Evolutionary conservation across 2,797 vertebrate genomes (phyloP).

Genomic region (Melopsittacus undulatus): DNA sequence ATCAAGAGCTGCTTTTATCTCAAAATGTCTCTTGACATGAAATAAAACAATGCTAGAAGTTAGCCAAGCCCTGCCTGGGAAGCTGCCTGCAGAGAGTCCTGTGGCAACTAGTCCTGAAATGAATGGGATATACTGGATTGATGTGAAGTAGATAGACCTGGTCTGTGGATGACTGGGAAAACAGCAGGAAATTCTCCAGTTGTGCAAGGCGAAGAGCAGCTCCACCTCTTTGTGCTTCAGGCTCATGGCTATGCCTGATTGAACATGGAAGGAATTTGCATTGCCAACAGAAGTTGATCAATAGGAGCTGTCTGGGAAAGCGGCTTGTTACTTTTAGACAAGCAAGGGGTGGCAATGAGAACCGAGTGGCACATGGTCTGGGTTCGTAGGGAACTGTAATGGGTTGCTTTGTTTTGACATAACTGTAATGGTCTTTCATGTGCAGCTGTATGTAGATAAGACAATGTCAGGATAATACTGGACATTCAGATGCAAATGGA

Average conservation of each 20-base stretch:
- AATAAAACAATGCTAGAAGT: slow-evolving; percentile 42
- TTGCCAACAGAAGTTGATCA: slow-evolving; percentile 61
- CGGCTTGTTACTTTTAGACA: slow-evolving; percentile 25
- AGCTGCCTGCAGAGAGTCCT: slow-evolving; percentile 29
- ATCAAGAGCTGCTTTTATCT: neutral
- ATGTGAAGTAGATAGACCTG: slow-evolving; percentile 54
- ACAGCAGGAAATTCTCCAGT: slow-evolving; percentile 65
- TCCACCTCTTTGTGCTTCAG: slow-evolving; percentile 61
- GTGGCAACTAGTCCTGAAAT: slow-evolving; percentile 1
- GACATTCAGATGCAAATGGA: slow-evolving; percentile 66
- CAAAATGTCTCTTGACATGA: neutral
- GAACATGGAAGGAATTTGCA: slow-evolving; percentile 65
- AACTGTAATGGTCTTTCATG: slow-evolving; percentile 63
- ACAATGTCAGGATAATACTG: slow-evolving; percentile 59
- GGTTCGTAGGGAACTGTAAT: slow-evolving; percentile 39
- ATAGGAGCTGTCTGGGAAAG: slow-evolving; percentile 69
- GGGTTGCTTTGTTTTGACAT: slow-evolving; percentile 65
- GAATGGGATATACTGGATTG: slow-evolving; percentile 56
- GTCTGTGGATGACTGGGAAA: slow-evolving; percentile 46
- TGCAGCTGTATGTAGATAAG: slow-evolving; percentile 74
- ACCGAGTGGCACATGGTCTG: slow-evolving; percentile 8
- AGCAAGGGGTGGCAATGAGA: slow-evolving; percentile 62
- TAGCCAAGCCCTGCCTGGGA: slow-evolving; percentile 19
- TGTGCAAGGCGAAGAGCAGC: slow-evolving; percentile 56
- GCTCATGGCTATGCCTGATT: slow-evolving; percentile 66